Conservation (phyloP, 2,888 invertebrate genomes). For the Cremastinae sp. region DNA sequence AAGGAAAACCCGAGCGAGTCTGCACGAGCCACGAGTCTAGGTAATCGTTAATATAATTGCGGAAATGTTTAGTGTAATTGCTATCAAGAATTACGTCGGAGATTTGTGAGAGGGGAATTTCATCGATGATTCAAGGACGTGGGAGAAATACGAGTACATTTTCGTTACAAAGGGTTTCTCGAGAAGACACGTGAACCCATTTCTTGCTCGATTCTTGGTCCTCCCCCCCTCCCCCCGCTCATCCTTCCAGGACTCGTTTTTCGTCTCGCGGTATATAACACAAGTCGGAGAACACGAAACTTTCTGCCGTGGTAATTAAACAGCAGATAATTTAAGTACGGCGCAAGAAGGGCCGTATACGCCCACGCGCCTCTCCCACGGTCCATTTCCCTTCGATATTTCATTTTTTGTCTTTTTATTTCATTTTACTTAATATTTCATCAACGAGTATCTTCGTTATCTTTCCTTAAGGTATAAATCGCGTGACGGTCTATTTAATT, state of each 20-base stretch:
- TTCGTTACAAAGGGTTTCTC: slow-evolving; percentile 2
- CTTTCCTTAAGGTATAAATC: too few species aligned
- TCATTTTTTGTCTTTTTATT: slow-evolving; percentile 26
- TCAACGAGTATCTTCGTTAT: slow-evolving; percentile 29
- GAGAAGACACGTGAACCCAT: slow-evolving; percentile 23
- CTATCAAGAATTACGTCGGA: too few species aligned
- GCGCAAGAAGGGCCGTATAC: slow-evolving; percentile 34
- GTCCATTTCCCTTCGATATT: slow-evolving; percentile 42
- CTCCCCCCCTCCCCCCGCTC: slow-evolving; percentile 14
- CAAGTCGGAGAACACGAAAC: slow-evolving; percentile 35
- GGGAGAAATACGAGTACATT: slow-evolving; percentile 5
- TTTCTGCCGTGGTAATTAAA: slow-evolving; percentile 62
- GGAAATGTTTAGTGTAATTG: too few species aligned
- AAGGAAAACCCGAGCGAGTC: too few species aligned
- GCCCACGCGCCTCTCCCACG: slow-evolving; percentile 65
- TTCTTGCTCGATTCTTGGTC: slow-evolving; percentile 20
- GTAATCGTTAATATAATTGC: too few species aligned
- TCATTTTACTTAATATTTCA: slow-evolving; percentile 11
- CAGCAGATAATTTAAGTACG: slow-evolving; percentile 43
- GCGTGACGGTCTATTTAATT: too few species aligned
- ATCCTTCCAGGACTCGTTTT: slow-evolving; percentile 37
- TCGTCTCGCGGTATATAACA: slow-evolving; percentile 35
- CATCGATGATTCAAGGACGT: too few species aligned
- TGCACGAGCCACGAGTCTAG: too few species aligned
- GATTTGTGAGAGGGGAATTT: too few species aligned